Percentiles rank a stretch among this genome's conserved stretches.
These are phyloP conservation scores for Icerya purchasi DNA, from an alignment of 2,888 invertebrate species.

Conservation along the genomic window DNA sequence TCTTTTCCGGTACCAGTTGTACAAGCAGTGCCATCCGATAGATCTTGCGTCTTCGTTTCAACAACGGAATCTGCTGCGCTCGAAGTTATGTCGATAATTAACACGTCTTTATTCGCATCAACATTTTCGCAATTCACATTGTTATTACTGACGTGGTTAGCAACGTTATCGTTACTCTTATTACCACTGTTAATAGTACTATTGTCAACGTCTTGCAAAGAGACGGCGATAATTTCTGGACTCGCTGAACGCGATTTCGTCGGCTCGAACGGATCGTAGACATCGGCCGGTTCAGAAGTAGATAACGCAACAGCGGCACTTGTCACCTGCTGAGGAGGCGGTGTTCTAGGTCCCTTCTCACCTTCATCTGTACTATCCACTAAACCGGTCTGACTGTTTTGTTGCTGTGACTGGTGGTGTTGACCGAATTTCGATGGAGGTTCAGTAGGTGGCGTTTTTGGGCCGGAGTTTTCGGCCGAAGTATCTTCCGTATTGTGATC, in stretches of 20 bases:
- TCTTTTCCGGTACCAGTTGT: no score
- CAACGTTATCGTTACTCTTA: no score
- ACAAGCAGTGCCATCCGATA: no score
- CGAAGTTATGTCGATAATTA: no score
- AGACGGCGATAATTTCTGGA: conserved; percentile 13
- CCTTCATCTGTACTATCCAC: neutral
- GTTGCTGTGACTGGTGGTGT: neutral
- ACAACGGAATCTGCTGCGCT: no score
- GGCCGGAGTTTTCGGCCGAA: conserved; percentile 27
- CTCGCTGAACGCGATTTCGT: conserved; percentile 51
- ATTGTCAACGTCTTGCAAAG: neutral
- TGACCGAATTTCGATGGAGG: conserved; percentile 2
- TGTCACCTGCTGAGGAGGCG: conserved; percentile 48
- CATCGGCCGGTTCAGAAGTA: conserved; percentile 45
- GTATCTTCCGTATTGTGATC: neutral
- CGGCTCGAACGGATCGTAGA: conserved; percentile 79
- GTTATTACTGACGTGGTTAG: no score
- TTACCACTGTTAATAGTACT: neutral
- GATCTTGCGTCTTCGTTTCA: no score
- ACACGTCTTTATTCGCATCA: no score
- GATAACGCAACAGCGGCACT: conserved; percentile 20
- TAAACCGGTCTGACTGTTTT: neutral
- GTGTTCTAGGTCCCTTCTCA: conserved; percentile 31
- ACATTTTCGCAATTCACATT: no score
- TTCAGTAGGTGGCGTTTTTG: conserved; percentile 47